phyloP scores from a whole-genome alignment of 2,888 invertebrate species.

The Hydropsyche betteni region DNA sequence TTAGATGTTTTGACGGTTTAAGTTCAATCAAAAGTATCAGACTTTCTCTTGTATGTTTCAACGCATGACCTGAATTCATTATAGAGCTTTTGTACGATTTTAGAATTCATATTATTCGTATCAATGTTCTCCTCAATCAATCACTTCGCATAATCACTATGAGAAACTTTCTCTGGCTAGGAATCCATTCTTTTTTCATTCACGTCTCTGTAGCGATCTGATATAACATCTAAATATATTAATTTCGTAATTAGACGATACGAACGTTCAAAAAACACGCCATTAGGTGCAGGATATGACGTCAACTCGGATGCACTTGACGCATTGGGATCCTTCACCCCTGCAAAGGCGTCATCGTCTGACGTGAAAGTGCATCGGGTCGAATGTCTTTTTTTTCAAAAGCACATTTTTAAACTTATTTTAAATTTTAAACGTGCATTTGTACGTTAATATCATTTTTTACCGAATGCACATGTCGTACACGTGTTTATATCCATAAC shows the following conservation, averaged over 20 bases:
- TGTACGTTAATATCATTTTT: too few relatives aligned
- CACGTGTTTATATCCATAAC: conserved; percentile 16
- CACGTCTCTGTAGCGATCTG: too few relatives aligned
- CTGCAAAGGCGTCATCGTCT: not conserved
- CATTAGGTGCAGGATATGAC: conserved; percentile 15
- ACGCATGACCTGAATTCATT: not conserved
- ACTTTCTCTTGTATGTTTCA: conserved; percentile 9
- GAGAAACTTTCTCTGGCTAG: conserved; percentile 4
- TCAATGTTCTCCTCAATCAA: conserved; percentile 16
- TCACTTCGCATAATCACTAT: conserved; percentile 7
- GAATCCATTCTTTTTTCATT: not conserved
- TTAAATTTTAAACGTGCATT: too few relatives aligned
- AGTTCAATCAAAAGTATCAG: conserved; percentile 8
- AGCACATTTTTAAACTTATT: not conserved
- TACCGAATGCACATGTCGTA: conserved; percentile 9
- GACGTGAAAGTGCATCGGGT: conserved; percentile 25
- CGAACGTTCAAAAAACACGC: conserved; percentile 1
- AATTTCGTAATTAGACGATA: not conserved
- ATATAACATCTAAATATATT: too few relatives aligned
- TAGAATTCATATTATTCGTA: conserved; percentile 11
- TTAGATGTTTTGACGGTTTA: conserved; percentile 9
- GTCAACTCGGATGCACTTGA: conserved; percentile 20
- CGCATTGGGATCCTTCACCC: conserved; percentile 12
- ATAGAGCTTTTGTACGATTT: conserved; percentile 18
- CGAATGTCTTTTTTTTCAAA: not conserved